These are phyloP conservation scores for Leptodactylus fuscus DNA, from an alignment of 2,113 vertebrate species.

Conservation along the genomic window DNA sequence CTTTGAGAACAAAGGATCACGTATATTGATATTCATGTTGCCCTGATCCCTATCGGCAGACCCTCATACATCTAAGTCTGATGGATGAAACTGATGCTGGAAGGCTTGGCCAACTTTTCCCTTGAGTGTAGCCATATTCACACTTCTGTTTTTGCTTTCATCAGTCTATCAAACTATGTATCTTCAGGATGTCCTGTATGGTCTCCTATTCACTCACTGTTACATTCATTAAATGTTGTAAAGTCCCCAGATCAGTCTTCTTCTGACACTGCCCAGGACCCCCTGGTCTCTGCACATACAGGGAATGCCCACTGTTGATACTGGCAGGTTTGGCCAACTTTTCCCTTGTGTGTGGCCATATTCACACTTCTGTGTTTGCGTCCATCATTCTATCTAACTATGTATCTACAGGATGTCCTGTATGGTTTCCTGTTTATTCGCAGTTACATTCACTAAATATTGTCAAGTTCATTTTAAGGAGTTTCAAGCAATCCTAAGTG, in stretches of 20 bases:
- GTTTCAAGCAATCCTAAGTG: slow-evolving; percentile 36
- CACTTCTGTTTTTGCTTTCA: not conserved
- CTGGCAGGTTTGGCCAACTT: not conserved
- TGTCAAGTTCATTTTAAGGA: slow-evolving; percentile 9
- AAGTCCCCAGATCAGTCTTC: too few species aligned
- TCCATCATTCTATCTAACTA: not conserved
- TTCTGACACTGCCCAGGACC: too few species aligned
- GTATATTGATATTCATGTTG: too few species aligned
- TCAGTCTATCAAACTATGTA: not conserved
- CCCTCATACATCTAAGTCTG: too few species aligned
- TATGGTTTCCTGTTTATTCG: not conserved
- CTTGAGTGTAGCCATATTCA: not conserved
- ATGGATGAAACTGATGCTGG: too few species aligned
- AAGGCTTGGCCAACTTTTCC: not conserved
- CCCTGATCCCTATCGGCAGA: too few species aligned
- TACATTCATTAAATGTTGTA: not conserved
- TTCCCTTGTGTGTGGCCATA: not conserved
- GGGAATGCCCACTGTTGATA: too few species aligned
- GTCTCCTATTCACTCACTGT: not conserved
- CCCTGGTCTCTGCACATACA: too few species aligned
- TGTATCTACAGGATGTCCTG: not conserved
- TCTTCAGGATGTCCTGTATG: not conserved
- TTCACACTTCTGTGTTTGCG: not conserved
- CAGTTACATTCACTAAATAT: slow-evolving; percentile 1
- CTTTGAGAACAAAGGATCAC: too few species aligned